A percentile compares a stretch with the other conserved stretches of the same genome.
Evolutionary conservation across 2,797 vertebrate species (phyloP).

Genomic region (Austrolebias charrua): DNA sequence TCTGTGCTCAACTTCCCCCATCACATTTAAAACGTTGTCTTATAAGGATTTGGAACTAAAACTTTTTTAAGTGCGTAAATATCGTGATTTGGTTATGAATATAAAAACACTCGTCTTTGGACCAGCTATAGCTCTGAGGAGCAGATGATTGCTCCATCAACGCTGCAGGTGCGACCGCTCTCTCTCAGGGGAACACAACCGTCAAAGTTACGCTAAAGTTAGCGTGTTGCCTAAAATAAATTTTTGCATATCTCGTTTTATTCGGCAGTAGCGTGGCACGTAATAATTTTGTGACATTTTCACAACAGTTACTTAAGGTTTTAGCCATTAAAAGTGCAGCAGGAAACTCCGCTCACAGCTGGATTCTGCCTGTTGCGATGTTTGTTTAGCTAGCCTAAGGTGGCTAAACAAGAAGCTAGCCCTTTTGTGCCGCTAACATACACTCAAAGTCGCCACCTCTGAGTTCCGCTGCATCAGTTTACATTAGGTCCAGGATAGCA

Average conservation of each 20-base stretch:
- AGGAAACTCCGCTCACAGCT: slow-evolving; percentile 14
- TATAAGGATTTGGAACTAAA: no score
- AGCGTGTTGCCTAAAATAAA: background rate
- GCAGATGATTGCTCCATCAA: slow-evolving; percentile 4
- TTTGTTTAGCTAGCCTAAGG: slow-evolving; percentile 46
- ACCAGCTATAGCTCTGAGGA: background rate
- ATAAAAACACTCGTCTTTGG: background rate
- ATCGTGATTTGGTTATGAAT: background rate
- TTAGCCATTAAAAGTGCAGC: background rate
- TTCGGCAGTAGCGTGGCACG: background rate
- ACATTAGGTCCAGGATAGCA: background rate
- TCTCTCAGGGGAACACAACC: slow-evolving; percentile 52
- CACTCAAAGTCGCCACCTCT: background rate
- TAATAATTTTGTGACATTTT: no score
- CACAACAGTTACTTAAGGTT: background rate
- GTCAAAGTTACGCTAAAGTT: slow-evolving; percentile 46
- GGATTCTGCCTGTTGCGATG: slow-evolving; percentile 56
- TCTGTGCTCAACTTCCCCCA: background rate
- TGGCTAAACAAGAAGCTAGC: slow-evolving; percentile 56
- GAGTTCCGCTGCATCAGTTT: background rate
- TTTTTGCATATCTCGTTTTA: background rate
- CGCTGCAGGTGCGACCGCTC: slow-evolving; percentile 48
- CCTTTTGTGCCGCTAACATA: slow-evolving; percentile 3
- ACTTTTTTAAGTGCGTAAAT: background rate
- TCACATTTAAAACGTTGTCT: background rate